A percentile compares a stretch with the other conserved stretches of the same genome.
phyloP scores from a whole-genome alignment of 1,140 invertebrate species.

The Pomacea maculata region DNA sequence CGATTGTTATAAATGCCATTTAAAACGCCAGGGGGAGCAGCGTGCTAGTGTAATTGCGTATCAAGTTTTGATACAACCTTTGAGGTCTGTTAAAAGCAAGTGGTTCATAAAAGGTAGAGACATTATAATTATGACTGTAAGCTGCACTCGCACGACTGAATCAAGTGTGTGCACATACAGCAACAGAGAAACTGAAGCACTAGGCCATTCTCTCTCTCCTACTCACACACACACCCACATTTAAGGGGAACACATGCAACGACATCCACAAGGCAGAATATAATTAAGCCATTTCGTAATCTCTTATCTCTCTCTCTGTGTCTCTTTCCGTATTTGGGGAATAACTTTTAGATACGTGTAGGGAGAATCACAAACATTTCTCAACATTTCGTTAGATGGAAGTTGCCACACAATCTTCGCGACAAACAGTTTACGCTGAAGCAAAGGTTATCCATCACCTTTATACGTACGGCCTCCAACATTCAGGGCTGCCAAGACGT shows the following conservation, averaged over 20 bases:
- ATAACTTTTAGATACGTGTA: background rate
- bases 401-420: background rate
- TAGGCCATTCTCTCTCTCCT: background rate
- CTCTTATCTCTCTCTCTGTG: too few species aligned
- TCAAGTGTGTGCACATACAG: background rate
- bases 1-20: background rate
- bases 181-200: background rate
- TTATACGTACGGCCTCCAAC: background rate
- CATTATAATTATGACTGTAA: too few species aligned
- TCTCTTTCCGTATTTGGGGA: too few species aligned
- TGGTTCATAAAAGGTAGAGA: too few species aligned
- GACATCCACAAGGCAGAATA: too few species aligned
- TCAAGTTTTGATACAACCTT: background rate
- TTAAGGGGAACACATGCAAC: too few species aligned
- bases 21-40: background rate
- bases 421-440: background rate
- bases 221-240: slow-evolving; percentile 11
- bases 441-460: background rate
- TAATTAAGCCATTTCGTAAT: too few species aligned
- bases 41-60: background rate
- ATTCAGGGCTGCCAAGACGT: background rate
- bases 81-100: too few species aligned
- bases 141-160: too few species aligned
- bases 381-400: too few species aligned
- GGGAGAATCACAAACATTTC: background rate